Evolutionary conservation across 2,888 invertebrate species (phyloP), one percentile per base, ranked within the genome.

Genomic region (Stenichneumon culpator): DNA sequence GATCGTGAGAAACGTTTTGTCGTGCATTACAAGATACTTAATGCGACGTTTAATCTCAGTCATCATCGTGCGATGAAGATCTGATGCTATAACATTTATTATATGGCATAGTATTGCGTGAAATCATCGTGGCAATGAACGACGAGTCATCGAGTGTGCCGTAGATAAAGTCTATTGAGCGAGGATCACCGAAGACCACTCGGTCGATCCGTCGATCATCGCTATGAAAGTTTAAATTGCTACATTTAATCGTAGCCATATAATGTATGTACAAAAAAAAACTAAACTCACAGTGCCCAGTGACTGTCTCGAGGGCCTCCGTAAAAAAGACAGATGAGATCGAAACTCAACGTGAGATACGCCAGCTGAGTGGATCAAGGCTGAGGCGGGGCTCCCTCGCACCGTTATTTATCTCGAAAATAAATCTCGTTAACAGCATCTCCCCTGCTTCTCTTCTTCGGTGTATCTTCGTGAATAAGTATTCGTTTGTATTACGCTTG

Each of bases 331-430:
- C 84, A 78, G 87, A 89, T 84, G 88, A 87, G 88, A 87, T 87
- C 86, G 87, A 88, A 87, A 87, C 78, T 83, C 80, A 83, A 83
- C 77, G 84, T 73, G 75, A 83, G 82, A 84, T 73, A 82, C 79
- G 78, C 36, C 80, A 77, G 69, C 69, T 90, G 91, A 92, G 91
- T 92, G 88, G 92, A 90, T 91, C 92, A 92, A 92, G 92, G 92
- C 88, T 89, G 88, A 87, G 86, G 87, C 88, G 88, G 87, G 86
- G 88, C 88, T 82, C 77, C 67, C 87, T n/a, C 79, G 82, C 75
- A 86, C 75, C 60, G 39, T 86, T 85, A 83, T 86, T 87, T 87
- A 87, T 89, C 88, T 87, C 84, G 72, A 84, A 84, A 85, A 84
- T 87, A 75, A 86, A 88, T 88, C 87, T 87, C 73, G 69, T n/a